Base-by-base conservation (phyloP, 1,140 invertebrate genomes). In the Drosophila mayri region DNA sequence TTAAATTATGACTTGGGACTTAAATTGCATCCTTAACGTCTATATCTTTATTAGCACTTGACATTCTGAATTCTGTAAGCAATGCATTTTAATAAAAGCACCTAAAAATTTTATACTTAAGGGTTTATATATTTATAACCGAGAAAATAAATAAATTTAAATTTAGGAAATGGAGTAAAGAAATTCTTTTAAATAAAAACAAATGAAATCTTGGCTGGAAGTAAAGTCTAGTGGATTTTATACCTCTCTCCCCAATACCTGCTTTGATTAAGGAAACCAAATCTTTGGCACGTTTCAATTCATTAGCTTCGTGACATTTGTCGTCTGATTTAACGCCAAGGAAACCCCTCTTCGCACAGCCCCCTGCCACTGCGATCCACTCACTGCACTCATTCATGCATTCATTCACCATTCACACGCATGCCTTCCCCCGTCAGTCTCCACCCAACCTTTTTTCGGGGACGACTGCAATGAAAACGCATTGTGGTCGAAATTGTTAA, bases 401-500 rank as follows among this genome's bases (percentile, higher is more conserved):
- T 88, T 83, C 84, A 88, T 85, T 81, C 84, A 65, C 64, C 74
- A 85, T 76, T 79, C 81, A 84, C 81, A 85, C 77, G 73, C 77
- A 81, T 73, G 72, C 72, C 52, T 44, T 66, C 7, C 20, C 43
- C 44, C 57, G 43, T 35, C 22, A 43, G 25, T 32, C 20, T 25
- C 28, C 47, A 28, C n/a, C 41, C 41, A 35, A 28, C 47, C 30
- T 37, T 61, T 71, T 70, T 70, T 64, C 28, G 60, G 44, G 50
- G 63, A 38, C 18, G 66, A 38, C 18, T 70, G 85, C 85, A 85
- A 73, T 90, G 85, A 90, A 88, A 90, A 90, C 85, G 85, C 85
- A 90, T 90, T 90, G 85, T 90, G 85, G 85, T 90, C 85, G 85
- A 90, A 90, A 90, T 90, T 90, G 85, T 90, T 90, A 90, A 90